phyloP scores from a whole-genome alignment of 2,888 invertebrate genomes.

The Drosophila pseudotakahashii region DNA sequence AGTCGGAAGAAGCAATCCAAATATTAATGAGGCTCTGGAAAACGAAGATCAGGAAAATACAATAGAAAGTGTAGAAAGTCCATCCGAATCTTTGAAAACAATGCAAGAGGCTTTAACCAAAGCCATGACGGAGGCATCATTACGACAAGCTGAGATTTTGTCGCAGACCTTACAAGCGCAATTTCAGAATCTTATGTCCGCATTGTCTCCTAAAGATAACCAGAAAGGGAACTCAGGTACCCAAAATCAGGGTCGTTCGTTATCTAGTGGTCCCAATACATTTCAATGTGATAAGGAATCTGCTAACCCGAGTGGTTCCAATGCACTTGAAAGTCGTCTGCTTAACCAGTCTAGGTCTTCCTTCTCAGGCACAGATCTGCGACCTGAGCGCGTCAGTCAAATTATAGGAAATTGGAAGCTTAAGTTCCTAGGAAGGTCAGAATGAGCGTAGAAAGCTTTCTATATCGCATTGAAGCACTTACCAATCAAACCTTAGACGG shows the following conservation, averaged over 20 bases:
- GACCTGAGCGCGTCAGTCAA: too few relatives aligned
- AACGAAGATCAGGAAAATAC: too few relatives aligned
- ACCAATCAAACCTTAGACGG: conserved; percentile 15
- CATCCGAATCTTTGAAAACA: neutral
- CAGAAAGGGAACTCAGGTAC: too few relatives aligned
- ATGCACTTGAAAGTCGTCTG: too few relatives aligned
- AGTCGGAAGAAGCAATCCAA: conserved; percentile 2
- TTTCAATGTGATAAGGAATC: too few relatives aligned
- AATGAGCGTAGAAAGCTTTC: conserved; percentile 19
- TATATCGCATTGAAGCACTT: conserved; percentile 19
- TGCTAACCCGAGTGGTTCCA: too few relatives aligned
- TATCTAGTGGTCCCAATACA: too few relatives aligned
- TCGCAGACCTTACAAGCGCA: conserved; percentile 1
- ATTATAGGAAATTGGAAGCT: conserved; percentile 13
- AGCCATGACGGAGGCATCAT: neutral
- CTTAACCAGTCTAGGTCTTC: too few relatives aligned
- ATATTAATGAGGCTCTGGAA: conserved; percentile 1
- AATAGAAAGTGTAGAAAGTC: neutral
- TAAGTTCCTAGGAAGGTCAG: conserved; percentile 5
- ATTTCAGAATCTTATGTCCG: conserved; percentile 3
- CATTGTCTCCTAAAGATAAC: too few relatives aligned
- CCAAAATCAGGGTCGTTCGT: too few relatives aligned
- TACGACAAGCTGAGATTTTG: conserved; percentile 3
- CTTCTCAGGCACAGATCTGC: too few relatives aligned
- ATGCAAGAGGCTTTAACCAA: conserved; percentile 2